Evolutionary conservation across 2,797 vertebrate genomes (phyloP).

Genomic region (Girardinus metallicus): DNA sequence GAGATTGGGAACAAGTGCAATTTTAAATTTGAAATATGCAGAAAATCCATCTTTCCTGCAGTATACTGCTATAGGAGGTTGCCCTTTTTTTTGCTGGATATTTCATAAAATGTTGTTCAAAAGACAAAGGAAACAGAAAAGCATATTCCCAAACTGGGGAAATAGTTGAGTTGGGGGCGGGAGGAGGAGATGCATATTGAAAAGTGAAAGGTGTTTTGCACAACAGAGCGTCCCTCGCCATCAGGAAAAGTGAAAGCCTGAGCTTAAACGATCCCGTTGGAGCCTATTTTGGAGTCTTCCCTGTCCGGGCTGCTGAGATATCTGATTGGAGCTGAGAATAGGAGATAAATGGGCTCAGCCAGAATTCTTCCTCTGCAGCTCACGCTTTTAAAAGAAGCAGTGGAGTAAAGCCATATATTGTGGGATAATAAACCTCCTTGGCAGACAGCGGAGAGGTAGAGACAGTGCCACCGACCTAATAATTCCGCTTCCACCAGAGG

Average conservation of each 20-base stretch:
- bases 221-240: conserved; percentile 23
- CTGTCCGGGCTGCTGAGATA: conserved; percentile 35
- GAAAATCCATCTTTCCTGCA: not conserved
- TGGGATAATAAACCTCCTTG: conserved; percentile 66
- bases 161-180: not conserved
- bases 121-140: not conserved
- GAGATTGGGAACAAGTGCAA: not conserved
- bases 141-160: not conserved
- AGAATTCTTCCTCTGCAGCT: conserved; percentile 22
- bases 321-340: conserved; percentile 20
- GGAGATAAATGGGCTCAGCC: conserved; percentile 42
- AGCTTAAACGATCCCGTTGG: conserved; percentile 42
- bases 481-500: conserved; percentile 65
- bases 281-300: conserved; percentile 46
- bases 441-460: conserved; percentile 61
- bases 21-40: not conserved
- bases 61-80: not conserved
- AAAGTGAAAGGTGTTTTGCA: conserved; percentile 49
- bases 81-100: not conserved
- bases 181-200: conserved; percentile 14
- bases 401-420: conserved; percentile 54
- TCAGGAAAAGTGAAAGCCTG: conserved; percentile 27
- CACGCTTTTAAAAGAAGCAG: conserved; percentile 33
- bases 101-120: not conserved
- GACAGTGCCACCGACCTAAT: conserved; percentile 68